A percentile compares a stretch with the other conserved stretches of the same genome.
Conservation (phyloP, 2,797 vertebrate species). For the Florisuga fusca region DNA sequence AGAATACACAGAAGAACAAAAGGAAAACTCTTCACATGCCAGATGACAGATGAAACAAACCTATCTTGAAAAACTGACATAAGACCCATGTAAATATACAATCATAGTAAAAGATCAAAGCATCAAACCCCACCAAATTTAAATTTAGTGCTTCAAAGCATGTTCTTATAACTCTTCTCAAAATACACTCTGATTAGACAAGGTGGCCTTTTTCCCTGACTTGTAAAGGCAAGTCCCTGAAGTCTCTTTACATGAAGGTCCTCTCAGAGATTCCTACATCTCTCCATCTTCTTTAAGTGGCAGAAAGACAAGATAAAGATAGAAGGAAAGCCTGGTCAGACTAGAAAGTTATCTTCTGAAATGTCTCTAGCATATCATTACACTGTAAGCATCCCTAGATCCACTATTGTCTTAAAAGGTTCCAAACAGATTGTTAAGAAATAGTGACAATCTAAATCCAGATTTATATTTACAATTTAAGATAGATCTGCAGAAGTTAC, state of each 20-base stretch:
- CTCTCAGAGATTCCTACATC: neutral
- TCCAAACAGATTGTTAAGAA: neutral
- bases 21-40: neutral
- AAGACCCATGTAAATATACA: neutral
- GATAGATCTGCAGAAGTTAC: neutral
- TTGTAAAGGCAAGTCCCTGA: neutral
- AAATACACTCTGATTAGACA: neutral
- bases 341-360: neutral
- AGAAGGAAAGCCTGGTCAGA: neutral
- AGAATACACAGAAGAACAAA: neutral
- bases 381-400: neutral
- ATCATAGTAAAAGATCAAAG: neutral
- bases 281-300: neutral
- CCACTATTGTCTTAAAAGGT: neutral
- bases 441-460: neutral
- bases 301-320: neutral
- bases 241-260: neutral
- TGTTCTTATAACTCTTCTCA: neutral
- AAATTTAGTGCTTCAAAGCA: neutral
- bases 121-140: neutral
- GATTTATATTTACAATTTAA: neutral
- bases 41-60: neutral
- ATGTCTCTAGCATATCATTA: neutral
- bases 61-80: neutral
- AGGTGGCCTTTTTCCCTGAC: neutral